Evolutionary conservation across 2,797 vertebrate species (phyloP), one percentile per base, ranked within the genome.

Genomic region (Leptatherina wallacei): DNA sequence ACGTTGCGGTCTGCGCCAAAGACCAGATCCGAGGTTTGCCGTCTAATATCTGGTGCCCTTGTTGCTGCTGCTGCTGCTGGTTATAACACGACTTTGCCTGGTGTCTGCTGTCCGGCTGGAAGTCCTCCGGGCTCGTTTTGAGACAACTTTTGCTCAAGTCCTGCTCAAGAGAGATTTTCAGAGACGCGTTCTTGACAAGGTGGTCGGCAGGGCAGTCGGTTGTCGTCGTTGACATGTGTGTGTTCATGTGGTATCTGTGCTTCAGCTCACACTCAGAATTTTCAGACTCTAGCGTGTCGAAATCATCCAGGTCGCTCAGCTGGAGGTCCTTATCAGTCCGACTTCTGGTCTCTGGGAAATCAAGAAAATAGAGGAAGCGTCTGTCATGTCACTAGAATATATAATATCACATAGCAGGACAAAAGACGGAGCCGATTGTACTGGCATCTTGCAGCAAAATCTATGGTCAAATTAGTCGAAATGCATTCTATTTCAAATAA

Each of bases 21-120:
- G 97, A 99, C 98, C 98, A 99, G 83, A 99, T 99, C 69, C 97
- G 93, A 0, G 98, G 98, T 90, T 99, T 99, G 38, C 94, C 94
- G 85, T 98, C 97, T 32, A 98, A 85, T 71, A 97, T 91, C 69
- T 94, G 95, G 33, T 96, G 93, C 7, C 91, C 90, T 13, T 75
- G 81, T 24, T 83, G 86, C 32, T 38, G 77, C 24, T 80, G 81
- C 27, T 83, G 85, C 51, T 90, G 87, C 16, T 95, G 94, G 71
- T 89, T 95, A 77, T 97, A 98, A 81, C 96, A 96, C 38, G 93
- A 80, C 84, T 99, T 98, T 61, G 94, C 91, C 71, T 95, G 94
- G 78, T 94, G 91, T 2, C 91, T 87, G 62, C 87, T 92, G 33
- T 94, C 95, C 66, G 93, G 82, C 60, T 96, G 96, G 35, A 95